Conservation (phyloP, 2,113 vertebrate genomes). For the Oncorhynchus nerka region DNA sequence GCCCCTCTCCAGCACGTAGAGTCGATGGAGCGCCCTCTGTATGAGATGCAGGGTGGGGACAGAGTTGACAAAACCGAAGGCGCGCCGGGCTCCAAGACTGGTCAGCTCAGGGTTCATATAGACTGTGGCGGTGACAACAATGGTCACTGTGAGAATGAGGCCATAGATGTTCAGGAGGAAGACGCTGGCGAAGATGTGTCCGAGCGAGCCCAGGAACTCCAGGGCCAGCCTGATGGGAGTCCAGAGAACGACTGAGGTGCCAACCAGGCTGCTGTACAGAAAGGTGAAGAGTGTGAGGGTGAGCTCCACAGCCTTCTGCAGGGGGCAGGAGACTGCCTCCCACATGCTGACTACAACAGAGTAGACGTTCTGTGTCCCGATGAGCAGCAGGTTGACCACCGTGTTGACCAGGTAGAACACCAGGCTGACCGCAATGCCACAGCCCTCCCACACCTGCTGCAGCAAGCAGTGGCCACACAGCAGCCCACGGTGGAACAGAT, state of each 20-base stretch:
- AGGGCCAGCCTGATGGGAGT: constrained; percentile 82
- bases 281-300: constrained; percentile 78
- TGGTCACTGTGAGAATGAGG: constrained; percentile 72
- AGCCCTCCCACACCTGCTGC: constrained; percentile 71
- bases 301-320: constrained; percentile 78
- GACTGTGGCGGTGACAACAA: constrained; percentile 65
- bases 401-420: constrained; percentile 89
- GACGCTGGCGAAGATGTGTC: constrained; percentile 76
- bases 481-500: constrained; percentile 80
- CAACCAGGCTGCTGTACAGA: constrained; percentile 83
- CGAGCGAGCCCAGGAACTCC: constrained; percentile 76
- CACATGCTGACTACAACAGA: constrained; percentile 69
- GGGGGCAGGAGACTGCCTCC: constrained; percentile 74
- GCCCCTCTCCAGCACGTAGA: constrained; percentile 75
- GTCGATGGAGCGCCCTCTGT: constrained; percentile 23
- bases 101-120: constrained; percentile 78
- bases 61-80: constrained; percentile 59
- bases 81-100: constrained; percentile 42
- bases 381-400: constrained; percentile 83
- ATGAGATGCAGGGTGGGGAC: constrained; percentile 54
- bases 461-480: constrained; percentile 41
- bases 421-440: constrained; percentile 81
- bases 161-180: constrained; percentile 85
- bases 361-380: constrained; percentile 84
- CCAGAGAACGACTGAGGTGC: constrained; percentile 86